These are phyloP conservation scores for Adelphocoris suturalis DNA, from an alignment of 2,888 invertebrate species.

Conservation along the genomic window DNA sequence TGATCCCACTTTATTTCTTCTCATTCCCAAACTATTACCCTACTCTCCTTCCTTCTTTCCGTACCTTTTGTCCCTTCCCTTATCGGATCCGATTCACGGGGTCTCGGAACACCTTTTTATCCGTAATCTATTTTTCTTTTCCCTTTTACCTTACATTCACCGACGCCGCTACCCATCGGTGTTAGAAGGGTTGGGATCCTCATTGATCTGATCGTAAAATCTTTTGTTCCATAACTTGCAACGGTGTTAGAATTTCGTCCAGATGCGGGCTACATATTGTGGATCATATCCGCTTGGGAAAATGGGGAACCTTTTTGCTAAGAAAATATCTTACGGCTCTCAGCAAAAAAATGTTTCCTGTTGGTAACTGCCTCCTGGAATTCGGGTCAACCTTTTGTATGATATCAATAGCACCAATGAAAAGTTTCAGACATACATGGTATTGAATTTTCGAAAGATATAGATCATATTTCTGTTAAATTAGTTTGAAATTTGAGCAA, in stretches of 20 bases:
- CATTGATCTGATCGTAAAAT: slow-evolving; percentile 21
- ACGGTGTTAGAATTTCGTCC: background rate
- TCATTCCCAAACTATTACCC: slow-evolving; percentile 68
- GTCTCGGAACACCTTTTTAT: slow-evolving; percentile 53
- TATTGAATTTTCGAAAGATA: too few species aligned
- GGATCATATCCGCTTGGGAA: background rate
- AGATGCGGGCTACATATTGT: background rate
- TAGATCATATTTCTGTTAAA: too few species aligned
- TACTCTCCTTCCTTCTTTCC: slow-evolving; percentile 54
- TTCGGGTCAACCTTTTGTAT: too few species aligned
- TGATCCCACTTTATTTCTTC: slow-evolving; percentile 60
- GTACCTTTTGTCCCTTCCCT: slow-evolving; percentile 15
- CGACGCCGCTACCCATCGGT: background rate
- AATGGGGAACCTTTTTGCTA: background rate
- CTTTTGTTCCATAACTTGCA: background rate
- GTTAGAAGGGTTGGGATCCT: background rate
- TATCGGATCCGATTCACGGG: slow-evolving; percentile 61
- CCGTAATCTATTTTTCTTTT: slow-evolving; percentile 52
- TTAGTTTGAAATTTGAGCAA: too few species aligned
- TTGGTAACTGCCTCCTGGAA: too few species aligned
- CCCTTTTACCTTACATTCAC: background rate
- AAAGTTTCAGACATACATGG: too few species aligned
- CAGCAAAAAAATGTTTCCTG: too few species aligned
- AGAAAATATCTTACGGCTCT: too few species aligned
- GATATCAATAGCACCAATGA: too few species aligned